Conservation (phyloP, 1,140 invertebrate genomes). For the Harlomillsia oculata region DNA sequence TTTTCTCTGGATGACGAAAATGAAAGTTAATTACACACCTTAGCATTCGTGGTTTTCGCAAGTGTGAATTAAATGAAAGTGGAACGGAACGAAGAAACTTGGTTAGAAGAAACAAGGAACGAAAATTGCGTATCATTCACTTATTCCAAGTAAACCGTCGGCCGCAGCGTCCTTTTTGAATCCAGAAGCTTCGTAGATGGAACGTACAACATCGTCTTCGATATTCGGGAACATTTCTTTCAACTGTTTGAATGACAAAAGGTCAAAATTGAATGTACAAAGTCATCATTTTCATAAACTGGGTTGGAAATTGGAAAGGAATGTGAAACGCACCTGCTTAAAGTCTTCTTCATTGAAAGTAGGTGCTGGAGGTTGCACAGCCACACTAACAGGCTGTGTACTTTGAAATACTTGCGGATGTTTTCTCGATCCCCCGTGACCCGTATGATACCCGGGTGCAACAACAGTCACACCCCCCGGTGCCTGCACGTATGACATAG, state of each 20-base stretch:
- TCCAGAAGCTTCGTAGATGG: conserved; percentile 75
- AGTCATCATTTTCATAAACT: no score
- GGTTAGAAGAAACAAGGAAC: no score
- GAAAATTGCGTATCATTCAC: conserved; percentile 51
- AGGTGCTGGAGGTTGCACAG: conserved; percentile 31
- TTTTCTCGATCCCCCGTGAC: conserved; percentile 3
- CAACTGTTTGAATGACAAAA: conserved; percentile 52
- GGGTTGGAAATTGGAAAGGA: no score
- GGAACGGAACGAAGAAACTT: no score
- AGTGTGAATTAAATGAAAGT: no score
- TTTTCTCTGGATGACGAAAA: no score
- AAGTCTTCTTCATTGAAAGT: conserved; percentile 53
- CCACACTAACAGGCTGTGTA: conserved; percentile 28
- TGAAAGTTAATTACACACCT: no score
- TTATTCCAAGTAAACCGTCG: conserved; percentile 81
- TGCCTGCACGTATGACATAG: conserved; percentile 43
- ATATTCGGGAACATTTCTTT: conserved; percentile 94
- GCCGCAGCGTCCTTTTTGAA: conserved; percentile 85
- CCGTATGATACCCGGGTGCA: no score
- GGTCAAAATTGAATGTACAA: conserved; percentile 20
- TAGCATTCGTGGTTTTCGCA: no score
- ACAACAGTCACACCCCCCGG: conserved; percentile 50
- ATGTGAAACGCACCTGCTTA: conserved; percentile 61
- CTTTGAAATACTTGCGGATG: conserved; percentile 40
- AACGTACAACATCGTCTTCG: conserved; percentile 82